These are phyloP conservation scores for Antheraea assamensis DNA, from an alignment of 2,888 invertebrate genomes.

Conservation along the genomic window DNA sequence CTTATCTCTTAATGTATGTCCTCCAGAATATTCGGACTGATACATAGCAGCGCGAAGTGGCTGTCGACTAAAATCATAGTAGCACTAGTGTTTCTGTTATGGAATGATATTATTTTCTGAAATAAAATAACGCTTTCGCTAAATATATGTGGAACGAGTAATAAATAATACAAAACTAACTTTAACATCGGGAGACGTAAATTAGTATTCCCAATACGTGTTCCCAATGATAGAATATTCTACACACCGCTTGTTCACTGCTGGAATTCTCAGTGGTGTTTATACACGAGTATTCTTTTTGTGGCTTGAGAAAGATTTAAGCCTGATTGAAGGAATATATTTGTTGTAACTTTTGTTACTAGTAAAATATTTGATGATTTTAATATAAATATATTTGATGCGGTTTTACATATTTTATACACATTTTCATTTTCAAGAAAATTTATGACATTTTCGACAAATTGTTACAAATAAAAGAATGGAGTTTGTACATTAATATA, in stretches of 20 bases:
- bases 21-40: too few relatives aligned
- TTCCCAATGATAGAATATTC: constrained; percentile 46
- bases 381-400: neutral
- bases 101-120: too few relatives aligned
- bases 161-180: constrained; percentile 11
- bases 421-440: neutral
- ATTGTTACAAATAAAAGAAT: neutral
- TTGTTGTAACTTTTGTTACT: neutral
- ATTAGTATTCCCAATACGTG: constrained; percentile 43
- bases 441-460: neutral
- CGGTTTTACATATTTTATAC: neutral
- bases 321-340: constrained; percentile 25
- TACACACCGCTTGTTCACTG: constrained; percentile 33
- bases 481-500: too few relatives aligned
- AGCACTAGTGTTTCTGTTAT: too few relatives aligned
- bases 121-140: too few relatives aligned
- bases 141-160: neutral
- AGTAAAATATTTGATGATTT: neutral
- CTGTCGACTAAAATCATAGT: too few relatives aligned
- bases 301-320: constrained; percentile 35
- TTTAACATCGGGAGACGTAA: constrained; percentile 20
- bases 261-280: constrained; percentile 41
- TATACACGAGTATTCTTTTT: constrained; percentile 45
- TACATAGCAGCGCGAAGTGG: too few relatives aligned
- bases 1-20: too few relatives aligned